Base-by-base conservation (phyloP, 1,140 invertebrate genomes). In the Drosophila melanica region DNA sequence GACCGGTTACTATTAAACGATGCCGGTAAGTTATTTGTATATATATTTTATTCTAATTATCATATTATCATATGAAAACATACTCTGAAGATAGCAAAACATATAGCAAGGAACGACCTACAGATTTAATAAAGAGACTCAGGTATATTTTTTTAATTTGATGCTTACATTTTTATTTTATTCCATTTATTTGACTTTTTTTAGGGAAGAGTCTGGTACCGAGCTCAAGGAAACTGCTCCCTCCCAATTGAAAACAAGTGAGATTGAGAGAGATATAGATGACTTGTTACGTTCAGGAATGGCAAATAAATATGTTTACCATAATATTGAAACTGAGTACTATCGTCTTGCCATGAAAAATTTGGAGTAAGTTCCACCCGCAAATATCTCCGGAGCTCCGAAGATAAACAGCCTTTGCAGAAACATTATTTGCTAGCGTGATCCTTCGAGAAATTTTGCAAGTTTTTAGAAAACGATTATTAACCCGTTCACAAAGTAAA, bases 291-390 rank as follows among this genome's bases (percentile, higher is more conserved):
- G 70, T 4, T 75, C 81, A 7, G 78, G 63, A 14, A 94, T 92
- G 5, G 72, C 87, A 44, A 84, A 85, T 33, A 80, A 81, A 60
- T 80, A 74, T 57, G 63, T 73, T 12, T 84, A 79, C 64, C 51
- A 76, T 23, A 80, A 70, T 8, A 76, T 80, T 41, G 90, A 94
- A 67, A 93, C 95, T 14, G 93, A 93, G 2, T 91, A 93, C 76
- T 92, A 92, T 94, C 54, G 91, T 92, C 64, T 76, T 94, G 60
- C 94, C 93, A 95, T 95, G 92, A 94, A 93, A 92, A 60, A 71
- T 48, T 80, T 74, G 93, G 9, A 90, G 93, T 87, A 41, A 35
- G 78, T 64, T 48, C 5, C 35, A 5, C 8, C 37, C 9, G 11
- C 2, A 45, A 4, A 14, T 30, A 12, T 1, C 1, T 53, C 5